Conservation (phyloP, 2,113 vertebrate species). For the Circaetus cinerascens region DNA sequence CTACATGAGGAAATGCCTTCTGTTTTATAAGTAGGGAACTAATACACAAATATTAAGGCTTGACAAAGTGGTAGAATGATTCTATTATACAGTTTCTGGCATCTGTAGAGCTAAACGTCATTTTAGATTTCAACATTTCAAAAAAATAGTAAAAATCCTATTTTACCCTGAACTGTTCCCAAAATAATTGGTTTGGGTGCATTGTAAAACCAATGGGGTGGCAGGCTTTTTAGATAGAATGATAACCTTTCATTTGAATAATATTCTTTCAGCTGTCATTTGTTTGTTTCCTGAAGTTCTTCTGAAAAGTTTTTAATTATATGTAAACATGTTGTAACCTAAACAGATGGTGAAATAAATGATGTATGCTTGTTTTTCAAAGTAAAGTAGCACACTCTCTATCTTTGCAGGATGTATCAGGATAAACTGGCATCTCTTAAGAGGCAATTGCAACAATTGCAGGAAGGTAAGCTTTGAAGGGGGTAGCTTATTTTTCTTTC, state of each 20-base stretch:
- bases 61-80: neutral
- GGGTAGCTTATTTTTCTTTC: neutral
- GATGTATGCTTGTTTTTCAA: neutral
- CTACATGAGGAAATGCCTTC: neutral
- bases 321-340: neutral
- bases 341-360: neutral
- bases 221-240: neutral
- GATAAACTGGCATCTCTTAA: conserved; percentile 96
- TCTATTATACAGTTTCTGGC: neutral
- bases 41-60: neutral
- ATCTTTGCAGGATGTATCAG: conserved; percentile 90
- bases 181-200: neutral
- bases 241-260: neutral
- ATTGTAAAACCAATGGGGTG: neutral
- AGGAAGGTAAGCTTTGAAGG: conserved; percentile 85
- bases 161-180: neutral
- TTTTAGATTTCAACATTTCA: neutral
- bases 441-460: conserved; percentile 91
- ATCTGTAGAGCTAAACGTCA: neutral
- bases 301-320: neutral
- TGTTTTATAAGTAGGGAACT: neutral
- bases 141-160: neutral
- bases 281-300: neutral
- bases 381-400: neutral
- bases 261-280: neutral